Evolutionary conservation across 2,888 invertebrate species (phyloP).

Genomic region (Drosophila borealis): DNA sequence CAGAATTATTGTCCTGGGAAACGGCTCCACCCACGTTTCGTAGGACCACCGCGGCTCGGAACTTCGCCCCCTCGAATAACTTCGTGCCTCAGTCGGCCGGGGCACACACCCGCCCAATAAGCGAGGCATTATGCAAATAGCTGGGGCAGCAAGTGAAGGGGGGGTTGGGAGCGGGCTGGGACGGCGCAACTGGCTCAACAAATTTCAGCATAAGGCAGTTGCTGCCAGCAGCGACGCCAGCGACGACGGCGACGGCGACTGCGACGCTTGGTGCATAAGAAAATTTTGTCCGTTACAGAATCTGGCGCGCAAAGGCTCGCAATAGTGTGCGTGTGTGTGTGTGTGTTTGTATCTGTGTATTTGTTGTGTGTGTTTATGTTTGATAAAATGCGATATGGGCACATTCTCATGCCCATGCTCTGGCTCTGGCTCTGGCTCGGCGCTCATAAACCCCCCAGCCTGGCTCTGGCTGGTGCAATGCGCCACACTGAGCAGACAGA

Average conservation of each 20-base stretch:
- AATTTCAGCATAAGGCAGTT: slow-evolving; percentile 57
- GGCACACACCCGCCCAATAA: slow-evolving; percentile 48
- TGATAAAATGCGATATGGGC: slow-evolving; percentile 81
- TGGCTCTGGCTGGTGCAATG: slow-evolving; percentile 54
- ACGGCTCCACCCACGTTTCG: slow-evolving; percentile 72
- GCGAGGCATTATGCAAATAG: slow-evolving; percentile 55
- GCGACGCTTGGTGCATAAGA: slow-evolving; percentile 64
- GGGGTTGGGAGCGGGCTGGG: slow-evolving; percentile 5
- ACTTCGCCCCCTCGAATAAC: slow-evolving; percentile 30
- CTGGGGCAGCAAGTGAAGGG: background rate
- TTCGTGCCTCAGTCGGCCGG: slow-evolving; percentile 10
- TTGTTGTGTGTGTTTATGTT: slow-evolving; percentile 68
- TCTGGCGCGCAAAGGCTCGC: slow-evolving; percentile 63
- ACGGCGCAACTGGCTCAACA: slow-evolving; percentile 43
- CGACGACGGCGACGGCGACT: slow-evolving; percentile 14
- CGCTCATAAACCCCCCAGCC: slow-evolving; percentile 63
- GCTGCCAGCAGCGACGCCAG: slow-evolving; percentile 21
- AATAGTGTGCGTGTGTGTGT: slow-evolving; percentile 31
- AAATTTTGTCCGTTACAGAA: slow-evolving; percentile 78
- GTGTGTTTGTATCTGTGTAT: slow-evolving; percentile 17
- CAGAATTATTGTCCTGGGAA: slow-evolving; percentile 80
- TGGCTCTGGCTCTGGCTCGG: slow-evolving; percentile 44
- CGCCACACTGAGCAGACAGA: slow-evolving; percentile 13
- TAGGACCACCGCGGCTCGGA: slow-evolving; percentile 61
- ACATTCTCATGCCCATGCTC: slow-evolving; percentile 61